phyloP scores from a whole-genome alignment of 1,140 invertebrate genomes.

The Drosophila pallidifrons region DNA sequence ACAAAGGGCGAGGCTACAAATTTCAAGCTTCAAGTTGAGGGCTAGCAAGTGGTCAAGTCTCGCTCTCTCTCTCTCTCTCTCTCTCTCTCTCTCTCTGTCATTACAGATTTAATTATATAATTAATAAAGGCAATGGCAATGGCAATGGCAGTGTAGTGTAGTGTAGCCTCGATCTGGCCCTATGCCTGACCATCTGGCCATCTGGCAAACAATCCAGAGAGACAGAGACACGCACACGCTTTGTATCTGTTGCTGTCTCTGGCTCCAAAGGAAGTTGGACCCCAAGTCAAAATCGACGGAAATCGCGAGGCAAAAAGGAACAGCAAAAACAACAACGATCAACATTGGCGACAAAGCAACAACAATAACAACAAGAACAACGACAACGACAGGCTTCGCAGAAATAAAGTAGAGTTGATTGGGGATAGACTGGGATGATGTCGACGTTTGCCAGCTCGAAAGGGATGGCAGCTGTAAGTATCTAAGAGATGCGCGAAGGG shows the following conservation, averaged over 20 bases:
- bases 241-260: background rate
- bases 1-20: slow-evolving; percentile 30
- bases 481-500: background rate
- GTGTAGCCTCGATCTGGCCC: background rate
- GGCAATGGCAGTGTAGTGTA: slow-evolving; percentile 44
- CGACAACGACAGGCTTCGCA: slow-evolving; percentile 47
- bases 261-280: slow-evolving; percentile 47
- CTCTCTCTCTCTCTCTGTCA: slow-evolving; percentile 38
- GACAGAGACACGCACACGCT: slow-evolving; percentile 69
- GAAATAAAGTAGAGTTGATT: slow-evolving; percentile 77
- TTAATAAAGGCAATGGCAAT: slow-evolving; percentile 83
- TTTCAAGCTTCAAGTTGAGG: background rate
- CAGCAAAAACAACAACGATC: slow-evolving; percentile 23
- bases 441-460: slow-evolving; percentile 5
- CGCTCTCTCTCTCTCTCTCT: slow-evolving; percentile 16
- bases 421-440: slow-evolving; percentile 18
- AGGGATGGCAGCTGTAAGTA: background rate
- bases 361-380: slow-evolving; percentile 23
- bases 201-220: slow-evolving; percentile 19
- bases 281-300: slow-evolving; percentile 68
- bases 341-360: slow-evolving; percentile 24
- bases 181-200: slow-evolving; percentile 60
- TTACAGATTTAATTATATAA: slow-evolving; percentile 84
- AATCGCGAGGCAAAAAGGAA: slow-evolving; percentile 67
- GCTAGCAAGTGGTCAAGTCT: slow-evolving; percentile 38